These are phyloP conservation scores for Neelides sp. DNA, from an alignment of 1,140 invertebrate species.

Conservation along the genomic window DNA sequence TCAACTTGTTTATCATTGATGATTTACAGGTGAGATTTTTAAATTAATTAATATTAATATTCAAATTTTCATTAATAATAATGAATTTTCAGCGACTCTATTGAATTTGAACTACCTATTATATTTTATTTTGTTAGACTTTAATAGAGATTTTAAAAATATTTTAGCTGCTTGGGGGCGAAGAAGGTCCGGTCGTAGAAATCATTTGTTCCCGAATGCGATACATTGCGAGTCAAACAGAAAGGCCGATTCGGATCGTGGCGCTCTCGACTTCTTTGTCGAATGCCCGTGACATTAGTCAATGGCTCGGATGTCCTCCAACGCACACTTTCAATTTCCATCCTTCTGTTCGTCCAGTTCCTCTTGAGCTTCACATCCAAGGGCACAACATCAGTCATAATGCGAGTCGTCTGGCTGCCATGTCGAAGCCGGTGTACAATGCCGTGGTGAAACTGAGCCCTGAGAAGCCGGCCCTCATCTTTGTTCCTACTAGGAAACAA, in stretches of 20 bases:
- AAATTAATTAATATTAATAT: background rate
- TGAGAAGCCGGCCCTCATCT: constrained; percentile 84
- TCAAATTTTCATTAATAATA: constrained; percentile 5
- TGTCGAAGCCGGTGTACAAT: constrained; percentile 96
- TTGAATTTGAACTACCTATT: background rate
- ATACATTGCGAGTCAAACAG: constrained; percentile 93
- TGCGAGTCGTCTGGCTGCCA: constrained; percentile 82
- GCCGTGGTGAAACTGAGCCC: constrained; percentile 76
- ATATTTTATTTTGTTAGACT: background rate
- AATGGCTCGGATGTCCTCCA: constrained; percentile 89
- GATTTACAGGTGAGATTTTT: constrained; percentile 63
- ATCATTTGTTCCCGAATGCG: constrained; percentile 94
- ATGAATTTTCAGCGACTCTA: background rate
- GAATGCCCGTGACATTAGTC: constrained; percentile 87
- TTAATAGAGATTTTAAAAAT: constrained; percentile 3
- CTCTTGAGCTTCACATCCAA: constrained; percentile 85
- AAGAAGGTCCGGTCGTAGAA: constrained; percentile 86
- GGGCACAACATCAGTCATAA: constrained; percentile 98
- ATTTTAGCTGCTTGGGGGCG: constrained; percentile 56
- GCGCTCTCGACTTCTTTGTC: constrained; percentile 85
- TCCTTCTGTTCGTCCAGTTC: constrained; percentile 88
- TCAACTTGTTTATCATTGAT: constrained; percentile 94
- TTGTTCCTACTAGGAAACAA: constrained; percentile 89
- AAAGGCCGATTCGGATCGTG: constrained; percentile 86
- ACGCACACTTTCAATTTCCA: constrained; percentile 96